Conservation (phyloP, 2,888 invertebrate species). For the Nephrotoma flavescens region DNA sequence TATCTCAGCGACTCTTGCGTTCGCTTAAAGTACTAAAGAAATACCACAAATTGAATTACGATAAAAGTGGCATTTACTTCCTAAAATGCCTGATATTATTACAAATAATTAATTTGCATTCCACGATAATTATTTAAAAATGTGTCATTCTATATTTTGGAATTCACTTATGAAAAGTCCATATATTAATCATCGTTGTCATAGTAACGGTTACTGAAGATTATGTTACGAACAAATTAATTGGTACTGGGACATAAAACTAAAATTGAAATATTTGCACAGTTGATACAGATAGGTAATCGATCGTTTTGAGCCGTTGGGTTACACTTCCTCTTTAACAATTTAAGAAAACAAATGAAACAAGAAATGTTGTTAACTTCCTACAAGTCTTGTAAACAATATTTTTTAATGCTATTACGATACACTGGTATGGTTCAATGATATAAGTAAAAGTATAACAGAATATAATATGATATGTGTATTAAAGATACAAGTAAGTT, state of each 20-base stretch:
- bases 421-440: neutral
- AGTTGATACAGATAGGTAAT: neutral
- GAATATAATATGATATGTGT: too few species aligned
- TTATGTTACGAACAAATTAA: neutral
- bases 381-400: neutral
- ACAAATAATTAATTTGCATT: too few species aligned
- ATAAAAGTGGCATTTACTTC: too few species aligned
- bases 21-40: too few species aligned
- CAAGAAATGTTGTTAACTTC: neutral
- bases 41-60: too few species aligned
- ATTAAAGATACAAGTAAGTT: too few species aligned
- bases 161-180: too few species aligned
- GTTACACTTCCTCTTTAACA: neutral
- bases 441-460: neutral
- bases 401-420: neutral
- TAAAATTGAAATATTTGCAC: neutral
- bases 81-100: too few species aligned
- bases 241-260: neutral
- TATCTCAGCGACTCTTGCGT: too few species aligned
- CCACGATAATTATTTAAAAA: too few species aligned
- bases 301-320: neutral
- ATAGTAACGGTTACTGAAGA: neutral
- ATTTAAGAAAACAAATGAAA: neutral
- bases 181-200: neutral
- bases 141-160: too few species aligned